phyloP scores from a whole-genome alignment of 2,797 vertebrate species.

The Kryptolebias ocellatus region DNA sequence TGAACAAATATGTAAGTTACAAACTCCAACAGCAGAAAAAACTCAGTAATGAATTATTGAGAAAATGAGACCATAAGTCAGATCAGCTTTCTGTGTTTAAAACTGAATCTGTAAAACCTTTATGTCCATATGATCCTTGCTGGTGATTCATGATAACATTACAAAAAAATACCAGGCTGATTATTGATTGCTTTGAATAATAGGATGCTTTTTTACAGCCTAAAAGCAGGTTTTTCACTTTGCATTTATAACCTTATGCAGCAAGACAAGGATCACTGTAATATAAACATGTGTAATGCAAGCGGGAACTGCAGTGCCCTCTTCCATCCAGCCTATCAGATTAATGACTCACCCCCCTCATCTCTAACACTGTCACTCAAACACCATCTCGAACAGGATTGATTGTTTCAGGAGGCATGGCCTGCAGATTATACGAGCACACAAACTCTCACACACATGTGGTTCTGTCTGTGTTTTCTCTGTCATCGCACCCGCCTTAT shows the following conservation, averaged over 20 bases:
- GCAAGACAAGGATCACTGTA: conserved; percentile 25
- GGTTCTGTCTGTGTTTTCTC: conserved; percentile 27
- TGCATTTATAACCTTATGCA: conserved; percentile 22
- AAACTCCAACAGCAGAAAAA: not conserved
- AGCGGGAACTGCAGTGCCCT: conserved; percentile 40
- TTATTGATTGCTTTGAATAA: conserved; percentile 7
- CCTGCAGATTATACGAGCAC: conserved; percentile 23
- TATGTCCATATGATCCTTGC: not conserved
- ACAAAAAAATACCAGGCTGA: not conserved
- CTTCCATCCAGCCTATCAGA: conserved; percentile 57
- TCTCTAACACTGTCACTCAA: conserved; percentile 68
- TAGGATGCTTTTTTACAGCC: not conserved
- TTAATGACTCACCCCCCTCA: conserved; percentile 54
- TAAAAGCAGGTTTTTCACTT: conserved; percentile 13
- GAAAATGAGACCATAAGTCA: not conserved
- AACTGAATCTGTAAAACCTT: conserved; percentile 12
- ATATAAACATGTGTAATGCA: conserved; percentile 44
- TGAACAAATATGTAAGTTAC: no score
- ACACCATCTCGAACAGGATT: conserved; percentile 53
- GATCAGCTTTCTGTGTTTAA: not conserved
- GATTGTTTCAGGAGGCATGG: conserved; percentile 52
- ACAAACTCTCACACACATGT: not conserved
- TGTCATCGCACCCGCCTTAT: conserved; percentile 46
- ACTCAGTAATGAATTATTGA: not conserved
- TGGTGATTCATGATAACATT: conserved; percentile 5